Conservation (phyloP, 2,888 invertebrate species). For the Odontocerum albicorne region DNA sequence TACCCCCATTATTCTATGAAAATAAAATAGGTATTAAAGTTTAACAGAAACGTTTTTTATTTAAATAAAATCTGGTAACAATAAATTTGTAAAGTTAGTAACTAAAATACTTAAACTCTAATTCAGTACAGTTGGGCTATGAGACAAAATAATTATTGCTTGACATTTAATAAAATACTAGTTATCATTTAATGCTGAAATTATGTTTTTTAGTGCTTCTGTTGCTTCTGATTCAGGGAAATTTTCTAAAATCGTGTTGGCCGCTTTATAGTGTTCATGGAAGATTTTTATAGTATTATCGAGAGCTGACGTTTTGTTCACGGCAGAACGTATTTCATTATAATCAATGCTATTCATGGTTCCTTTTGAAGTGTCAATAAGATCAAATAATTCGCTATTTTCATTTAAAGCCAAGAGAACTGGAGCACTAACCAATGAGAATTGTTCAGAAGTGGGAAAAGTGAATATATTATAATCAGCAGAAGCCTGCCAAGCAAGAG, state of each 20-base stretch:
- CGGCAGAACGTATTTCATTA: slow-evolving; percentile 10
- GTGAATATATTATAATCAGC: slow-evolving; percentile 16
- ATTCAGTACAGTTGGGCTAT: too few species aligned
- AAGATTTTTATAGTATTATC: slow-evolving; percentile 24
- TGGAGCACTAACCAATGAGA: slow-evolving; percentile 78
- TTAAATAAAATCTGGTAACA: too few species aligned
- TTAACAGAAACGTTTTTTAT: too few species aligned
- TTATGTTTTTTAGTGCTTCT: slow-evolving; percentile 27
- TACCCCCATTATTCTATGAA: too few species aligned
- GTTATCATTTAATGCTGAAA: slow-evolving; percentile 16
- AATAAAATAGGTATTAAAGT: too few species aligned
- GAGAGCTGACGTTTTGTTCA: slow-evolving; percentile 26
- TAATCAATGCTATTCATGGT: slow-evolving; percentile 17
- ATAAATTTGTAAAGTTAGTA: too few species aligned
- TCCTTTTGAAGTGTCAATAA: slow-evolving; percentile 7
- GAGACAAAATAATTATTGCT: too few species aligned
- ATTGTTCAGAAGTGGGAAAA: slow-evolving; percentile 41
- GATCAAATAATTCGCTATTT: slow-evolving; percentile 65
- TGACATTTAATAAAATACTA: slow-evolving; percentile 1
- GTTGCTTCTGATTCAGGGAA: slow-evolving; percentile 30
- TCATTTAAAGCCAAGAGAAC: slow-evolving; percentile 79
- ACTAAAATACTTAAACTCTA: too few species aligned
- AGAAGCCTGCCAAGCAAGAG: slow-evolving; percentile 46
- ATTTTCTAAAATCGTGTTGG: slow-evolving; percentile 18
- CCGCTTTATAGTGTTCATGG: slow-evolving; percentile 28